These are phyloP conservation scores for Tetragonula carbonaria DNA, from an alignment of 2,888 invertebrate genomes.

Conservation along the genomic window DNA sequence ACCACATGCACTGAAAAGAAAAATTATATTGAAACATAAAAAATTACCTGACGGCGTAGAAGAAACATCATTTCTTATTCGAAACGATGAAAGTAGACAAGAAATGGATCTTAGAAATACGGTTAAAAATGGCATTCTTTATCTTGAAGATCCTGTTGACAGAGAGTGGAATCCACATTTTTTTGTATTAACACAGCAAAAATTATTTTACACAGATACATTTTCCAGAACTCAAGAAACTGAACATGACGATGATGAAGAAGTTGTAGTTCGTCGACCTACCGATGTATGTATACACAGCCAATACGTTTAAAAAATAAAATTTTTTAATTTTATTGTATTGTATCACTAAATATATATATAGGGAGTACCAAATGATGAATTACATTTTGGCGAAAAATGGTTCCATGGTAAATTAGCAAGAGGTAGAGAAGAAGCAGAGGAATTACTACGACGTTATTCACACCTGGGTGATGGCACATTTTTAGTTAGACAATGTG, in stretches of 20 bases:
- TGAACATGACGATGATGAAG: constrained; percentile 85
- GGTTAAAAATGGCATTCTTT: constrained; percentile 95
- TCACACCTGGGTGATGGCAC: constrained; percentile 95
- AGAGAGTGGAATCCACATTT: constrained; percentile 97
- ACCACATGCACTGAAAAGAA: constrained; percentile 90
- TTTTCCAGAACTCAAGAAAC: constrained; percentile 84
- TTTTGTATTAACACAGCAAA: constrained; percentile 94
- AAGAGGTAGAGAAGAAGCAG: constrained; percentile 91
- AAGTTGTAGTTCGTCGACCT: constrained; percentile 75
- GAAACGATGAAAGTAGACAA: constrained; percentile 87
- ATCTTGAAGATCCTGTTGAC: constrained; percentile 94
- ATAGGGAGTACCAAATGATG: constrained; percentile 91
- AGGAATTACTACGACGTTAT: constrained; percentile 89
- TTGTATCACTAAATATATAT: constrained; percentile 52
- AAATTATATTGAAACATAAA: constrained; percentile 95
- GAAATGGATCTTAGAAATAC: constrained; percentile 93
- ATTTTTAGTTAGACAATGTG: constrained; percentile 96
- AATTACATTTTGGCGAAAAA: constrained; percentile 95
- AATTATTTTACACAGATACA: constrained; percentile 94
- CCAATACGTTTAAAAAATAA: background rate
- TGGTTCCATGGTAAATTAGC: constrained; percentile 97
- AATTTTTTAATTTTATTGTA: background rate
- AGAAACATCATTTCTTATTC: constrained; percentile 87
- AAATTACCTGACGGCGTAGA: constrained; percentile 96
- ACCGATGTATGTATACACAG: constrained; percentile 74